phyloP scores from a whole-genome alignment of 1,140 invertebrate species.

The Meloidogyne chitwoodi region DNA sequence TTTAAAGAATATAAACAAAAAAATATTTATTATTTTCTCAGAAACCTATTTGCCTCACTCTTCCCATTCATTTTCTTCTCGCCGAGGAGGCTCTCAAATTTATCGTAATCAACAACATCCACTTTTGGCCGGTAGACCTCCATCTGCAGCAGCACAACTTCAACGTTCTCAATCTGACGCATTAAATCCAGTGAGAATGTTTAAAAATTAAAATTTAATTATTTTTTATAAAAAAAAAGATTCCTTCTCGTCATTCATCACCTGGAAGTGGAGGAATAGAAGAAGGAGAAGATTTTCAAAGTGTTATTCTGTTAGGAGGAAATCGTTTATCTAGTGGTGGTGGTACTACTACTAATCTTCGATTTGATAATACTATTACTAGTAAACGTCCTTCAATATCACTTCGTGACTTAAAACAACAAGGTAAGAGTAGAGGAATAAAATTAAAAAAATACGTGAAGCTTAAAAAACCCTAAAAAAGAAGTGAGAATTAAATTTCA shows the following conservation, averaged over 20 bases:
- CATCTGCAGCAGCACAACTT: slow-evolving; percentile 5
- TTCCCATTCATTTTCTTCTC: not conserved
- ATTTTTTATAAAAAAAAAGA: not conserved
- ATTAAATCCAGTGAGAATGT: slow-evolving; percentile 1
- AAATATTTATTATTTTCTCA: too few species aligned
- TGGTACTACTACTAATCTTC: not conserved
- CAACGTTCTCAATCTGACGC: slow-evolving; percentile 33
- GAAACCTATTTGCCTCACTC: slow-evolving; percentile 1
- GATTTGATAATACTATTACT: not conserved
- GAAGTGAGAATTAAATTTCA: too few species aligned
- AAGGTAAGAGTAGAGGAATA: not conserved
- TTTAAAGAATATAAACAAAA: too few species aligned
- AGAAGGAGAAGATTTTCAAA: not conserved
- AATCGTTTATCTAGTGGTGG: not conserved
- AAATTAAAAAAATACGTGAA: too few species aligned
- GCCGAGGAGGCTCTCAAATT: not conserved
- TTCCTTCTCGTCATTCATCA: slow-evolving; percentile 15
- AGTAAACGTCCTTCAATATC: slow-evolving; percentile 11
- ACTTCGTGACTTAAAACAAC: slow-evolving; percentile 3
- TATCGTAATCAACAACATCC: slow-evolving; percentile 1
- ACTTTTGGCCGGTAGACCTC: slow-evolving; percentile 1
- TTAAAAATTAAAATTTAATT: not conserved
- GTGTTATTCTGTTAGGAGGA: slow-evolving; percentile 2
- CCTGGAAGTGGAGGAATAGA: not conserved
- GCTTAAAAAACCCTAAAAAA: too few species aligned